Conservation (phyloP, 1,140 invertebrate genomes). For the Drosophila nannoptera region DNA sequence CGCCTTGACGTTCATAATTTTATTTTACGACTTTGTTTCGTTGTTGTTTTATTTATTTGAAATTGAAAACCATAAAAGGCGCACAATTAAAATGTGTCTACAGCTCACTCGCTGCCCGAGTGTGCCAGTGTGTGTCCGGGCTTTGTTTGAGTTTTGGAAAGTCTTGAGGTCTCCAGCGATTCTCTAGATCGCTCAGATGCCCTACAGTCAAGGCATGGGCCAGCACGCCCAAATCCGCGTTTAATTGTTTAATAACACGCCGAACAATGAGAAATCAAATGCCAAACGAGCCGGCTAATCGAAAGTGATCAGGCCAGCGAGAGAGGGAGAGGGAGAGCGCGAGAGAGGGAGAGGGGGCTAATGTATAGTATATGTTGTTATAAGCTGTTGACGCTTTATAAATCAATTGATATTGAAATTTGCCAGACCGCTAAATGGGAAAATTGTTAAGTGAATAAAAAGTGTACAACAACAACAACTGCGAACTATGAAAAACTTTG, state of each 20-base stretch:
- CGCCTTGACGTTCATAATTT: conserved; percentile 74
- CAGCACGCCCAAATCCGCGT: conserved; percentile 55
- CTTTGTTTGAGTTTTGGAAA: conserved; percentile 44
- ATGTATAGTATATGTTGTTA: conserved; percentile 40
- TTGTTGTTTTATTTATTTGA: conserved; percentile 75
- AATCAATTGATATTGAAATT: conserved; percentile 73
- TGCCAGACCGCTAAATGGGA: conserved; percentile 43
- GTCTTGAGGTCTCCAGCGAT: conserved; percentile 47
- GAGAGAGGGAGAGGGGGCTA: no score
- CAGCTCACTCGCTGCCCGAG: conserved; percentile 8
- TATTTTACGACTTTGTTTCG: conserved; percentile 70
- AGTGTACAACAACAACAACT: conserved; percentile 1
- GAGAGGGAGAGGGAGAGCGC: no score
- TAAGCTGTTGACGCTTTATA: conserved; percentile 71
- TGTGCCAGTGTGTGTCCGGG: conserved; percentile 21
- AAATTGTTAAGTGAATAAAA: conserved; percentile 60
- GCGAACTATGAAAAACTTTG: conserved; percentile 59
- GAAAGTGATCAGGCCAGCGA: no score
- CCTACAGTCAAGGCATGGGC: conserved; percentile 35
- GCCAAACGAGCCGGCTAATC: neutral
- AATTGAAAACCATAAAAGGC: conserved; percentile 76
- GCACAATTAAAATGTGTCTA: conserved; percentile 66
- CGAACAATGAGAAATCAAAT: conserved; percentile 1
- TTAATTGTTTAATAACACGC: conserved; percentile 73
- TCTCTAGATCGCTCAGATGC: conserved; percentile 34